A percentile compares a stretch with the other conserved stretches of the same genome.
These are phyloP conservation scores for Sialia sialis DNA, from an alignment of 2,113 vertebrate genomes.

Conservation along the genomic window DNA sequence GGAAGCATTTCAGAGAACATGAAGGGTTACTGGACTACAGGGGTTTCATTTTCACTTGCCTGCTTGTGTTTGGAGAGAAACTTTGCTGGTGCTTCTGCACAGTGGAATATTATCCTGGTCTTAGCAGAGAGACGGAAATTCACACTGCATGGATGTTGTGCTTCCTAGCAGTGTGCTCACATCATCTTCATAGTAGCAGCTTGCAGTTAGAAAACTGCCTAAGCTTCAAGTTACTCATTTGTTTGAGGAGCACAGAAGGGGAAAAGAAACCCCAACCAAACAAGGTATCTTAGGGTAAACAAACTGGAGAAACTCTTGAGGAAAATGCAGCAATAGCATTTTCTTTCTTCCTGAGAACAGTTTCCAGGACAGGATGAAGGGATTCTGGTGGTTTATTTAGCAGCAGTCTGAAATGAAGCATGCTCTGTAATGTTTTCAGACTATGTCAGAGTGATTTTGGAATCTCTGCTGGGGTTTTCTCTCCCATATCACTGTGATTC, in stretches of 20 bases:
- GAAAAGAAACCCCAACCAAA: not conserved
- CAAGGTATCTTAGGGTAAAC: not conserved
- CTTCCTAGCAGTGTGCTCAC: not conserved
- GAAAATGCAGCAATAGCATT: not conserved
- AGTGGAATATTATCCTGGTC: not conserved
- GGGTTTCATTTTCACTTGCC: not conserved
- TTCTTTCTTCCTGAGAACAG: not conserved
- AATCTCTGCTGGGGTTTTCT: not conserved
- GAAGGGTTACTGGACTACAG: not conserved
- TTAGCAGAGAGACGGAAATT: not conserved
- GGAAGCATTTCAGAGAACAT: not conserved
- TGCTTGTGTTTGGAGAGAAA: not conserved
- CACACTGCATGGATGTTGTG: not conserved
- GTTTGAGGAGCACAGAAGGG: not conserved
- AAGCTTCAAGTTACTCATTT: not conserved
- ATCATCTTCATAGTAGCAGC: not conserved
- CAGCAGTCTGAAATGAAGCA: not conserved
- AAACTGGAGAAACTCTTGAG: not conserved
- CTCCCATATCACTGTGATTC: fast-evolving
- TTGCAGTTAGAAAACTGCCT: not conserved
- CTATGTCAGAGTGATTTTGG: not conserved
- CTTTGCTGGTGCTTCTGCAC: not conserved
- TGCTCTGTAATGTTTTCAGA: not conserved
- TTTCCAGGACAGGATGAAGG: not conserved
- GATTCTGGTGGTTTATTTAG: not conserved